Base-by-base conservation (phyloP, 2,113 vertebrate genomes). In the Cephalopterus ornatus region DNA sequence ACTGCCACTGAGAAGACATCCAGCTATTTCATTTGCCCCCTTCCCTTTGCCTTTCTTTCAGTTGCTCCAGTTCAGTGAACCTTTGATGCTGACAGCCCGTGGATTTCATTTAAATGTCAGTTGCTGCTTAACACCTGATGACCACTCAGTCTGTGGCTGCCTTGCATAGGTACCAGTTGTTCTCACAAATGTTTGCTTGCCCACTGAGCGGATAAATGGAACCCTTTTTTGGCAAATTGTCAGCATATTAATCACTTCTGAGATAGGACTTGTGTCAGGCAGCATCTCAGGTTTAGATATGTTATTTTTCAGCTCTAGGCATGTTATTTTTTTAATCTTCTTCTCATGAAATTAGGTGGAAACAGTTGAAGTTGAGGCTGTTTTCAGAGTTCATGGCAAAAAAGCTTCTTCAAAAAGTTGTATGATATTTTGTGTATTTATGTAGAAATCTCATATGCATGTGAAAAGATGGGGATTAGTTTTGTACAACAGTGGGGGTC, bases 71-170 rank as follows among this genome's bases (percentile, higher is more conserved):
- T 68, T 92, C 88, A 85, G 61, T 65, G 88, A 68, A 73, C 61
- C 68, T 84, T 94, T 72, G 80, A 55, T 87, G 39, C 67, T 59
- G 75, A 50, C 90, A 88, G 85, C 56, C 70, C 76, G 71, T 78
- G 85, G 71, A 77, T 94, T 93, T 79, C 49, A 66, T 94, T 91
- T 90, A 88, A 91, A 94, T 89, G 59, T 86, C 88, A 62, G 88
- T 86, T 96, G 92, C 88, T 87, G 33, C 92, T 93, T 91, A 93
- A 89, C 93, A 94, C 76, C 70, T 91, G 93, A 85, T 95, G 93
- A 76, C 88, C 83, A 78, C 81, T 96, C 72, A 47, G 79, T 26
- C 73, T 68, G 66, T 41, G 83, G 17, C 83, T 2, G 20, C 67
- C 73, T 84, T 72, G 83, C 68, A 46, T 33, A 84, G 93, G 85